These are phyloP conservation scores for Rhodophaea formosa DNA, from an alignment of 2,888 invertebrate genomes.

Conservation along the genomic window DNA sequence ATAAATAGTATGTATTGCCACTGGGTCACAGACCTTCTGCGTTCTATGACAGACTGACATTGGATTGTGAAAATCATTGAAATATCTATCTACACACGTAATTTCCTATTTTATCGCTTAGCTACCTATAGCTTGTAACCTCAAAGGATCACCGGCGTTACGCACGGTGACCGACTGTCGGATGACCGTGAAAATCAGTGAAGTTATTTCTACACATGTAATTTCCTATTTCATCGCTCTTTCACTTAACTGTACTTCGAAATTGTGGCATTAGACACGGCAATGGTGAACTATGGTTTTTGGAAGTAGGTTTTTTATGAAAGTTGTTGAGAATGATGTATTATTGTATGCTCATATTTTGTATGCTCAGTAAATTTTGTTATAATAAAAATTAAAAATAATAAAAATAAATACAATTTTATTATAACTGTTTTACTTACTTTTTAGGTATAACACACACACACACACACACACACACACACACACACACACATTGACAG, in stretches of 20 bases:
- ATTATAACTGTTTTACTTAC: too few relatives aligned
- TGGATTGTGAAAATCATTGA: too few relatives aligned
- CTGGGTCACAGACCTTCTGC: too few relatives aligned
- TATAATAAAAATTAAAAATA: too few relatives aligned
- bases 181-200: constrained; percentile 27
- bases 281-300: constrained; percentile 4
- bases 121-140: not conserved
- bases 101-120: not conserved
- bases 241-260: constrained; percentile 13
- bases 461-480: too few relatives aligned
- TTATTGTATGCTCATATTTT: too few relatives aligned
- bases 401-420: too few relatives aligned
- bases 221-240: constrained; percentile 1
- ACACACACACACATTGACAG: too few relatives aligned
- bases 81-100: too few relatives aligned
- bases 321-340: not conserved
- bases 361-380: not conserved
- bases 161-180: constrained; percentile 24
- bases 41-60: too few relatives aligned
- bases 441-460: too few relatives aligned
- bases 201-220: constrained; percentile 21
- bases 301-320: not conserved
- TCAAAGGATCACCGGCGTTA: not conserved
- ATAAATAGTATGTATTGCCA: too few relatives aligned
- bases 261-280: not conserved